These are phyloP conservation scores for Eueremaeus valkanovi DNA, from an alignment of 2,888 invertebrate genomes.

Conservation along the genomic window DNA sequence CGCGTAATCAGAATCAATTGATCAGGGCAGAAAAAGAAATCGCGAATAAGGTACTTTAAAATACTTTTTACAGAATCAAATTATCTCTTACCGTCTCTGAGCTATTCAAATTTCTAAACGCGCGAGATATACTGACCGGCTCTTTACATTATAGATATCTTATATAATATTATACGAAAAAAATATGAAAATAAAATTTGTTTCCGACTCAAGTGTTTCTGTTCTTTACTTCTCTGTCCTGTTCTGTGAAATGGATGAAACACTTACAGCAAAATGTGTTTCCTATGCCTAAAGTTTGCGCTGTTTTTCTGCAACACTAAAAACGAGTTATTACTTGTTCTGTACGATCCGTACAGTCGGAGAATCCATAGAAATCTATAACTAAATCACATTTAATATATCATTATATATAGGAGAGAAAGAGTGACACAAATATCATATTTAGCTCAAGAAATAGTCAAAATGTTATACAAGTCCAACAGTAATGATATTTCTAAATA, in stretches of 20 bases:
- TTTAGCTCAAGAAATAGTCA: neutral
- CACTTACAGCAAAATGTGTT: slow-evolving; percentile 11
- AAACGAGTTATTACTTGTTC: neutral
- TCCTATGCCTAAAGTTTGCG: slow-evolving; percentile 7
- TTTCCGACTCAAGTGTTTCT: neutral
- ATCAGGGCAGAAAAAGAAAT: too few species aligned
- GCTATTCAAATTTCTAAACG: too few species aligned
- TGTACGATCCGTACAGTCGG: neutral
- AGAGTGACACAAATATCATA: neutral
- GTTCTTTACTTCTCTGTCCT: neutral
- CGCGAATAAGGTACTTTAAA: too few species aligned
- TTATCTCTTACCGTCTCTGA: too few species aligned
- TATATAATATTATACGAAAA: too few species aligned
- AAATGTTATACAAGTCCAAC: too few species aligned
- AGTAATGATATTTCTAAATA: too few species aligned
- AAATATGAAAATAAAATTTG: neutral
- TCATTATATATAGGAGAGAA: neutral
- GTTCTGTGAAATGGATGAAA: neutral
- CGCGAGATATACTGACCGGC: too few species aligned
- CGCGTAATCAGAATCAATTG: too few species aligned
- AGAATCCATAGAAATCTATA: neutral
- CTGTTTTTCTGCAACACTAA: neutral
- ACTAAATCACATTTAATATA: neutral
- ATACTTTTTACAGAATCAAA: too few species aligned
- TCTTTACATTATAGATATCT: too few species aligned